Evolutionary conservation across 2,888 invertebrate genomes (phyloP), one percentile per base, ranked within the genome.

Genomic region (Metallyticus violacea): DNA sequence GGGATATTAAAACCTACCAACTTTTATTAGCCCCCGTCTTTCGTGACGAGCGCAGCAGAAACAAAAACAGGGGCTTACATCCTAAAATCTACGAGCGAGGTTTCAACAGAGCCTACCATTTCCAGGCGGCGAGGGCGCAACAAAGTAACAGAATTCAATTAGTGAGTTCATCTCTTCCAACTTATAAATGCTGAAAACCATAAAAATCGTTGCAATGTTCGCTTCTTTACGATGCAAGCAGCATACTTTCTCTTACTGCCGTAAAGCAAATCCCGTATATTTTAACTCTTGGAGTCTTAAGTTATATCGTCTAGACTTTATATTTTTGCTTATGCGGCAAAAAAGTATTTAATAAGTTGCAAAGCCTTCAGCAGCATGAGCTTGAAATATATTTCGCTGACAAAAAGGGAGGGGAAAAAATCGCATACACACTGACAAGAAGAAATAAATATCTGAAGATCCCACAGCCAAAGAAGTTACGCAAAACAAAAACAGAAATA

Each of bases 121-220:
- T 83, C n/a, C 30, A 62, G 25, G 82, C 25, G 76, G 82, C 26
- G 7, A 40, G 28, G 27, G 40, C 29, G 9, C 26, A 77, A 77
- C 77, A 83, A 83, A 83, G 77, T 83, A 83, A 83, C 77, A 28
- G 22, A 28, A 77, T 83, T 83, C 83, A 77, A 83, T 83, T 83
- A 77, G n/a, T 29, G 77, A n/a, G 6, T 29, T 28, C 28, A 83
- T 77, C 76, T 83, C 26, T 83, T 27, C 25, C 83, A 83, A 83
- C 83, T 29, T 27, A n/a, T 7, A 83, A 77, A 83, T 83, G 28
- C 76, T 83, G 77, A 28, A 83, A 83, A 28, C 77, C 83, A 83
- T 77, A 83, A 83, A 83, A 28, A 77, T 77, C 27, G 81, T 81
- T 30, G 76, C 40, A 81, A 76, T 22, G 7, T 77, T 83, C 77